phyloP scores from a whole-genome alignment of 1,140 invertebrate species.

The Chionoecetes opilio region DNA sequence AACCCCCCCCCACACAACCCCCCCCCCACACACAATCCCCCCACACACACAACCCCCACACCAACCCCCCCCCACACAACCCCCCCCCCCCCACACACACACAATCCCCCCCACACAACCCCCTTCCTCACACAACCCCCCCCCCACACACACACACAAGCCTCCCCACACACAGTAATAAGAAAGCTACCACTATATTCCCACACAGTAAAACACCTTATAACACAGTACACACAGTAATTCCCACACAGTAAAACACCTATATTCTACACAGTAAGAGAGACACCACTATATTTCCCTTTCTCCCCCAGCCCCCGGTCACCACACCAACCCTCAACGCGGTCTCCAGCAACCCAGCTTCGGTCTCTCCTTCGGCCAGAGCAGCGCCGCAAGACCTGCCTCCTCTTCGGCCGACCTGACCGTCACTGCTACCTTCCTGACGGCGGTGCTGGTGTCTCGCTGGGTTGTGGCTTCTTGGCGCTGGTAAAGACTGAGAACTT shows the following conservation, averaged over 20 bases:
- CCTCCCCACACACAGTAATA: no score
- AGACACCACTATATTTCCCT: not conserved
- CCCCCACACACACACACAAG: no score
- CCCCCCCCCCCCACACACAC: no score
- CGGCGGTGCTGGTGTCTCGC: not conserved
- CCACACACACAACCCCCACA: no score
- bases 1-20: no score
- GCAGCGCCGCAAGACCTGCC: not conserved
- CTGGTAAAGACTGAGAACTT: not conserved
- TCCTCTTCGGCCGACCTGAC: not conserved
- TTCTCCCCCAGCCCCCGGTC: not conserved
- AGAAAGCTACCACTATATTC: not conserved
- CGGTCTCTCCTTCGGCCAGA: conserved; percentile 21
- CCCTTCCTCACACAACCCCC: no score
- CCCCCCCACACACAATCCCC: no score
- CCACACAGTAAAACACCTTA: no score
- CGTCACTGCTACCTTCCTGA: not conserved
- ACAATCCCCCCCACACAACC: no score
- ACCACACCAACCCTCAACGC: conserved; percentile 34
- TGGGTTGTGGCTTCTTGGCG: not conserved
- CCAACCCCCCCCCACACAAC: no score
- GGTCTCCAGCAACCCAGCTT: conserved; percentile 39
- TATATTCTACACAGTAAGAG: conserved; percentile 21
- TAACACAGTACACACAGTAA: no score
- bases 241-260: not conserved